Evolutionary conservation across 2,113 vertebrate species (phyloP), one percentile per base, ranked within the genome.

Genomic region (Ceyx cyanopectus): DNA sequence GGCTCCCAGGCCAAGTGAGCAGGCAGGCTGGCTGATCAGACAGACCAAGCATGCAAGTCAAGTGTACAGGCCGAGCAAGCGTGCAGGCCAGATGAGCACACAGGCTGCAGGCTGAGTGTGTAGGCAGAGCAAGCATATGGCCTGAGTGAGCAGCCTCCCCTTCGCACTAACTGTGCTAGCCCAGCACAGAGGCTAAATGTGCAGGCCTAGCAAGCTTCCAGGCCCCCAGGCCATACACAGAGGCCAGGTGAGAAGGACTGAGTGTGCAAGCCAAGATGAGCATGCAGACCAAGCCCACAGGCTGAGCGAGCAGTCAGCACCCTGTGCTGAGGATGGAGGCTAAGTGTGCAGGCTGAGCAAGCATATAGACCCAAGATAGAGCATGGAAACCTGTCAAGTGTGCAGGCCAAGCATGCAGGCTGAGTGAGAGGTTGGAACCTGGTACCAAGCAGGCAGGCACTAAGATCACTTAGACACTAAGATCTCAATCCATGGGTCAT

Each of bases 361-460:
- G 27, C 46, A 12, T 15, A 8, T 17, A 45, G 40, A 30, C 16
- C 37, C 20, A 1, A 19, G 32, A 8, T 34, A 12, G 17, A 45
- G 60, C 43, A 0, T 6, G 6, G 73, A 29, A 63, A 21, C 34
- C 2, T 7, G 65, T 48, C 37, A 2, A 6, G 67, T 5, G 0
- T 4, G 53, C 62, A 5, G 26, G 3, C n/a, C 5, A 9, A 1
- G 46, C 4, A 48, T 12, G 53, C 6, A 3, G 24, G 54, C 26
- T 13, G 5, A n/a, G 81, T 13, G 5, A n/a, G 81, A 1, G 6
- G 41, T 16, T 24, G 61, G 29, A 67, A 70, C 41, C 72, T 56
- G 2, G 5, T 26, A 30, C 20, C 27, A 3, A 6, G 43, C 0
- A 0, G 14, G 51, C 14, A 4, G 19, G 37, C 37, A 37, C 37